Base-by-base conservation (phyloP, 2,113 vertebrate genomes). In the Sorex fumeus region DNA sequence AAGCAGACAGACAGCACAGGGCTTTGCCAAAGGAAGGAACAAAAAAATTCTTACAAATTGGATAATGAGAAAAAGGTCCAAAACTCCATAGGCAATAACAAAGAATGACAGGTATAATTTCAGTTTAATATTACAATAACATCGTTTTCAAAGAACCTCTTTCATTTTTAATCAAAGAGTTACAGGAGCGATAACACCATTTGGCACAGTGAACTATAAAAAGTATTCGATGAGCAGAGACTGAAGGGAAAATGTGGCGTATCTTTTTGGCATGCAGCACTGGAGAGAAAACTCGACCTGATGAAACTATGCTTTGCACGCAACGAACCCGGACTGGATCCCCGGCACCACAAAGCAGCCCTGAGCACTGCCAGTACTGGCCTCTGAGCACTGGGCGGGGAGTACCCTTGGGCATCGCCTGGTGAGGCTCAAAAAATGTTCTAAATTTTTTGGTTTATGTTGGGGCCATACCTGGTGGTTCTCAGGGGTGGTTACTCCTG, bases 1-100 rank as follows among this genome's bases (percentile, higher is more conserved):
- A 71, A 66, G 4, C 6, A 27, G 21, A 8, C 2, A 70, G 9
- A 16, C 8, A 1, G 12, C 71, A 64, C 9, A 40, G 79, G 16
- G 85, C 84, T 80, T 92, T 95, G 81, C 92, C 91, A 91, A 23
- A 34, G 78, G 79, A 75, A 81, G 45, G 77, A 86, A 86, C 25
- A 64, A 27, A 27, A n/a, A 47, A 60, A 47, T 47, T 23, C 91
- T 93, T 76, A 95, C 50, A 76, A 50, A 94, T 83, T 85, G 76
- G n/a, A 79, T 36, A 13, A 62, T 75, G 90, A 85, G 86, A 96
- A 97, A 69, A 40, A 36, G 53, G 53, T 7, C 43, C 70, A 71
- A 69, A 1, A 11, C 43, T 18, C 85, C n/a, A n/a, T 19, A 45
- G 75, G 28, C 27, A 93, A 9, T 6, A 16, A 13, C 21, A 8